Evolutionary conservation across 2,797 vertebrate species (phyloP).

Genomic region (Buceros bicornis): DNA sequence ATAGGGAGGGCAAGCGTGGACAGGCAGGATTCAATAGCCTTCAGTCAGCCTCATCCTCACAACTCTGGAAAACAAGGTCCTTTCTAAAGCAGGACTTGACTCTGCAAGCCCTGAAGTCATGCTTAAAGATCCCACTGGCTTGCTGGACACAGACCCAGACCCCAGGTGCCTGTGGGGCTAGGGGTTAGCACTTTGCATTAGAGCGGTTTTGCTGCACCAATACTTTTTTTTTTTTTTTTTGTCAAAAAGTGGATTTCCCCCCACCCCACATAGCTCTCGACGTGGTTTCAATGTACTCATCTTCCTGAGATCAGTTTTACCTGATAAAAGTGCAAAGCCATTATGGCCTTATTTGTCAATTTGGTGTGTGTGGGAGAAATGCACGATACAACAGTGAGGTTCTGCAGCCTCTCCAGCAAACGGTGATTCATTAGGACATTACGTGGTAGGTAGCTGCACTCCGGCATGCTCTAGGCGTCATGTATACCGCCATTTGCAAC

Average conservation of each 20-base stretch:
- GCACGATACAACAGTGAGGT: constrained; percentile 28
- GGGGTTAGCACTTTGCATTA: not conserved
- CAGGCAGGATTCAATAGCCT: constrained; percentile 39
- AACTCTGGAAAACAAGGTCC: not conserved
- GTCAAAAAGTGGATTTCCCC: not conserved
- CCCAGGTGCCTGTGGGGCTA: fast-evolving
- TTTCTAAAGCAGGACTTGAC: constrained; percentile 26
- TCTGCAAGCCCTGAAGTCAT: constrained; percentile 46
- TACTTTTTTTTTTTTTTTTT: not conserved
- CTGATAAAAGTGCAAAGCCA: constrained; percentile 53
- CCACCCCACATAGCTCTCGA: not conserved
- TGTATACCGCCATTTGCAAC: not conserved
- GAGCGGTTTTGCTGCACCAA: not conserved
- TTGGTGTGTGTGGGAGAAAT: not conserved
- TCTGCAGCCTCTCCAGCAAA: constrained; percentile 29
- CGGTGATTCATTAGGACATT: constrained; percentile 70
- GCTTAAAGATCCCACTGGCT: constrained; percentile 21
- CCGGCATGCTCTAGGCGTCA: constrained; percentile 6
- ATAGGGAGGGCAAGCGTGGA: not conserved
- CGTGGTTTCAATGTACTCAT: constrained; percentile 47
- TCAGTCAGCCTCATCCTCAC: constrained; percentile 15
- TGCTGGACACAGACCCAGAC: not conserved
- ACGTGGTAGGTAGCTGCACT: constrained; percentile 45
- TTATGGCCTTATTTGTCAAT: constrained; percentile 68
- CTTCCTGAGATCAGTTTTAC: constrained; percentile 62